These are phyloP conservation scores for Mantis religiosa DNA, from an alignment of 2,888 invertebrate species.

Conservation along the genomic window DNA sequence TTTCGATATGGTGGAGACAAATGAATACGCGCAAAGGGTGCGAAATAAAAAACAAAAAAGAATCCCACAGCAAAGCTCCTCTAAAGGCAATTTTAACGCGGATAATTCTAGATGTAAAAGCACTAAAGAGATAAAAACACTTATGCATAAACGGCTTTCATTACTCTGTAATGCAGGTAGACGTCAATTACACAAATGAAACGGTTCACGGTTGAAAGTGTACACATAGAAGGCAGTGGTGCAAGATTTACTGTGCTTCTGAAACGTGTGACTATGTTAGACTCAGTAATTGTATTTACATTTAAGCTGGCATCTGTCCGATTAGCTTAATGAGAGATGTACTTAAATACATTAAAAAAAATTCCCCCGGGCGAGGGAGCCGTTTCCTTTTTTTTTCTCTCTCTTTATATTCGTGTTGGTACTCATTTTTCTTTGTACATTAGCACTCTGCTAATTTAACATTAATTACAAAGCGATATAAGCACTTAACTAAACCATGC, in stretches of 20 bases:
- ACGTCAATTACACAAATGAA: background rate
- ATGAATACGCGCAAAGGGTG: background rate
- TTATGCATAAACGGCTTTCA: background rate
- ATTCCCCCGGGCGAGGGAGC: background rate
- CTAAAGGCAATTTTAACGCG: too few relatives aligned
- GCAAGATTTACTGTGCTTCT: background rate
- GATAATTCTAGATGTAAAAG: background rate
- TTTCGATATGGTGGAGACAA: background rate
- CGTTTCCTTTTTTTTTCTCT: background rate
- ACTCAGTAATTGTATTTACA: background rate
- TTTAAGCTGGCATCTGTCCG: background rate
- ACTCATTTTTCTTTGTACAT: background rate
- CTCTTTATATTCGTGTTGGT: background rate
- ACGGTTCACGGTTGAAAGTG: background rate
- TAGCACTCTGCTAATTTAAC: background rate
- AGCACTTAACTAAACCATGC: background rate
- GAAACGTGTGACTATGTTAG: background rate
- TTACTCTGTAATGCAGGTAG: background rate
- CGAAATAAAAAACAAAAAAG: too few relatives aligned
- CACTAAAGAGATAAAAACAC: background rate
- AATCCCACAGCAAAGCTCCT: too few relatives aligned
- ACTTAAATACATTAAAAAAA: background rate
- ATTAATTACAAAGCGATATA: background rate
- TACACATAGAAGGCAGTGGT: background rate
- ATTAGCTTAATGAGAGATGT: background rate